Base-by-base conservation (phyloP, 92 coral and sea anemone genomes). In the Paragorgia papillata region DNA sequence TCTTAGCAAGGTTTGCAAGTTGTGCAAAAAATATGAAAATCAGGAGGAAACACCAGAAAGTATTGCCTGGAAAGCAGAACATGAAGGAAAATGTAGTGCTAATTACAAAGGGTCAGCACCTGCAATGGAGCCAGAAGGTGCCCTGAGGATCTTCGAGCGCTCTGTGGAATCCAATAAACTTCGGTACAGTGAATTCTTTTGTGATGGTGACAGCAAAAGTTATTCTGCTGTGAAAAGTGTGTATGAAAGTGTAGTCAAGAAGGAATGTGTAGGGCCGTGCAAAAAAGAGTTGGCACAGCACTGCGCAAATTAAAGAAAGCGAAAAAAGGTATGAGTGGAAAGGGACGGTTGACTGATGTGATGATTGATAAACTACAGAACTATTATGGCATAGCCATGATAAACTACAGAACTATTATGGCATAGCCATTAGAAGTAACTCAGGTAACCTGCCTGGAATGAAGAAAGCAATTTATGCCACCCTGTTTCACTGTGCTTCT, bases 121-220 rank as follows among this genome's bases (percentile, higher is more conserved):
- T 32, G 81, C 76, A 66, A 79, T 70, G 80, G 88, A 71, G 68
- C 74, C 88, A 9, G 85, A 79, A 62, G 84, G 84, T 0, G 55
- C 64, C 20, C 48, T 66, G 33, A 57, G 80, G 51, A 51, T 76
- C 33, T 76, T 76, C 49, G 59, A 48, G 33, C 29, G 87, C 21
- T 69, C 75, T 46, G 46, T 32, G 24, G 78, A 24, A 13, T 31
- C 65, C 2, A 56, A 71, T 46, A 79, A 79, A 18, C 84, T 84
- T 31, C 44, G 69, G 17, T 84, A 71, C 25, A 35, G 57, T 15
- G 70, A 79, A 30, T 51, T 51, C 27, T 84, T 67, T 35, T 85
- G 88, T 18, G 91, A 88, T 57, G 84, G 79, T 7, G 85, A 87
- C 69, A 82, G 85, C 58, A 87, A 87, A 30, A 70, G 82, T 57